Conservation (phyloP, 2,113 vertebrate species). For the Salvelinus alpinus region DNA sequence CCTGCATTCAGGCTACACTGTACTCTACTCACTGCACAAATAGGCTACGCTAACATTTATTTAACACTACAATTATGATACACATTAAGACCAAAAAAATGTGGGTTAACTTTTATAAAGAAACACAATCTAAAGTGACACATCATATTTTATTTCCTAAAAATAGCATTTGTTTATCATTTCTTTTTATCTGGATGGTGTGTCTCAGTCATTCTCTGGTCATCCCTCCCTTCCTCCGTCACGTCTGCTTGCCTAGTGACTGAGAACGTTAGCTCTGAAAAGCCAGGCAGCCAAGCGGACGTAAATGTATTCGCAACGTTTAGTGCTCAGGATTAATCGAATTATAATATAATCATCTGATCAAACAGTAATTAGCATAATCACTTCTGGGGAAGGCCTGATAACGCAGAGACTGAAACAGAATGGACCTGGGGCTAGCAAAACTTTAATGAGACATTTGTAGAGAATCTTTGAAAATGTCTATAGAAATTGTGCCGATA, state of each 20-base stretch:
- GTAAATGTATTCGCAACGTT: constrained; percentile 81
- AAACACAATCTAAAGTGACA: too few species aligned
- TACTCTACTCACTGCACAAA: constrained; percentile 45
- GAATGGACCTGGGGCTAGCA: constrained; percentile 73
- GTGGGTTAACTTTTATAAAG: too few species aligned
- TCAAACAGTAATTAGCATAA: constrained; percentile 96
- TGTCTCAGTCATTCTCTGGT: background rate
- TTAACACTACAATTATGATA: background rate
- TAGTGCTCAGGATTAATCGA: constrained; percentile 86
- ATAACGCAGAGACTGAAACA: constrained; percentile 75
- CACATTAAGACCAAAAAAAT: too few species aligned
- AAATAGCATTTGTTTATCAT: background rate
- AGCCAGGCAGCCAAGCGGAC: constrained; percentile 76
- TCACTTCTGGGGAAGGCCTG: constrained; percentile 86
- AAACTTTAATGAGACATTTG: constrained; percentile 75
- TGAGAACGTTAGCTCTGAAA: constrained; percentile 41
- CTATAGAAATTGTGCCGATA: constrained; percentile 39
- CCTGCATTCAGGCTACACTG: constrained; percentile 55
- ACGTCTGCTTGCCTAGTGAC: constrained; percentile 33
- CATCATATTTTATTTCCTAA: too few species aligned
- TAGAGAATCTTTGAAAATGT: constrained; percentile 67
- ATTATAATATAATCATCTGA: constrained; percentile 97
- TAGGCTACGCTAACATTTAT: background rate
- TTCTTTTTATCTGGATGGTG: background rate
- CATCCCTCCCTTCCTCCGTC: constrained; percentile 6